Evolutionary conservation across 2,888 invertebrate genomes (phyloP), one percentile per base, ranked within the genome.

Genomic region (Brenthis daphne): DNA sequence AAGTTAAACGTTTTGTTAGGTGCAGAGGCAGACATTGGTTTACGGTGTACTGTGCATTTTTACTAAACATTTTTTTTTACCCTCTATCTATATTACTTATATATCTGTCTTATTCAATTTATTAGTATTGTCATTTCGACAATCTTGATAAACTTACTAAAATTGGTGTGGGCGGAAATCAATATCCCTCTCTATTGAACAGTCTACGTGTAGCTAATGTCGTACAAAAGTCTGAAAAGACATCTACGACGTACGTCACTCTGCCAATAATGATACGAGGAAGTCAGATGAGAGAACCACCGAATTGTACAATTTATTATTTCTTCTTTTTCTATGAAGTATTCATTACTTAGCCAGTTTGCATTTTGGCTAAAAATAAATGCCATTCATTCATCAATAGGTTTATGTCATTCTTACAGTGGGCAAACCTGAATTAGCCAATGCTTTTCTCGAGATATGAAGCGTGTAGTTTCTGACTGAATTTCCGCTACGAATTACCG

Each of bases 161-260:
- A 60, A 33, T 60, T n/a, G 6, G 60, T 60, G 50, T 43, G 11
- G 60, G 60, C 29, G 60, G 33, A 24, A 29, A 60, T 60, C 60
- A 50, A 60, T 60, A 33, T 50, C n/a, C 6, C 12, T 29, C 29
- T 50, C 16, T 29, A 50, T 60, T 50, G 29, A 60, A 60, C 50
- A 60, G 11, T n/a, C 12, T 50, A 60, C 16, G 60, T 50, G 3
- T n/a, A 12, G 60, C 37, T 43, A 11, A 11, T 43, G 37, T 11
- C 37, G 37, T 43, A 43, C 37, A 43, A 13, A 60, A 58, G 48
- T 47, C 20, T 60, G 48, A 60, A 60, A 50, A 60, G 50, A 60
- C 37, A 8, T 43, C 2, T 43, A 43, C 37, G 11, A 11, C 11
- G 37, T 60, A 48, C 58, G 24, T 48, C 24, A 58, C 24, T 47